Base-by-base conservation (phyloP, 2,113 vertebrate species). In the Dipodomys ordii region DNA sequence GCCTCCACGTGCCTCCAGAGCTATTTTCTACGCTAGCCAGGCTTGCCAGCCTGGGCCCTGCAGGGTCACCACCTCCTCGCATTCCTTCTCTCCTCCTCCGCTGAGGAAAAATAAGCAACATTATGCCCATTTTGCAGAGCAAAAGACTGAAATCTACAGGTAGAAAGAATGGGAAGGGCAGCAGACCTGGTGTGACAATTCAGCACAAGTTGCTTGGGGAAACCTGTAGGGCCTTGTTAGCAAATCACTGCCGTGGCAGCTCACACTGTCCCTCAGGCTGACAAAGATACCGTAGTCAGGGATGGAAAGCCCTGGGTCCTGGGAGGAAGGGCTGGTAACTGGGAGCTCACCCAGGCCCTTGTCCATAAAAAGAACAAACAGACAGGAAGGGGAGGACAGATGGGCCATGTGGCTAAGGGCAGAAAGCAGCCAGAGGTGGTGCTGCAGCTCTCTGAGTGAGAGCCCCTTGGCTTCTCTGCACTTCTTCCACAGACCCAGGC, bases 91-190 rank as follows among this genome's bases (percentile, higher is more conserved):
- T 2, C 68, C 73, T 68, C 71, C 16, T 3, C 12, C 15, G n/a
- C 62, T 27, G 30, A 86, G 25, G 68, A 81, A 35, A 10, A 87
- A 74, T 57, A 60, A 91, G 64, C 10, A 30, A 60, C 9, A 8
- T 30, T 23, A 13, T 39, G 49, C 69, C 91, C 85, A 53, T 92
- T 92, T 82, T 84, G 39, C 76, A 35, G 87, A 90, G 67, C n/a
- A 91, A 62, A 39, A 91, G 7, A 91, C 81, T 73, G 44, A 95
- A 22, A n/a, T 49, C 57, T 28, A 74, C 0, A 39, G 20, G 18
- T 32, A 23, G 46, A 15, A 15, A 74, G 53, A n/a, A 22, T 2
- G 11, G 27, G 68, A 88, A 28, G 28, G 25, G 19, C 1, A n/a
- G 32, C 22, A 57, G 53, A 57, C 20, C 57, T 22, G 32, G 64